These are phyloP conservation scores for Rallus crepitans DNA, from an alignment of 2,797 vertebrate species.

Conservation along the genomic window DNA sequence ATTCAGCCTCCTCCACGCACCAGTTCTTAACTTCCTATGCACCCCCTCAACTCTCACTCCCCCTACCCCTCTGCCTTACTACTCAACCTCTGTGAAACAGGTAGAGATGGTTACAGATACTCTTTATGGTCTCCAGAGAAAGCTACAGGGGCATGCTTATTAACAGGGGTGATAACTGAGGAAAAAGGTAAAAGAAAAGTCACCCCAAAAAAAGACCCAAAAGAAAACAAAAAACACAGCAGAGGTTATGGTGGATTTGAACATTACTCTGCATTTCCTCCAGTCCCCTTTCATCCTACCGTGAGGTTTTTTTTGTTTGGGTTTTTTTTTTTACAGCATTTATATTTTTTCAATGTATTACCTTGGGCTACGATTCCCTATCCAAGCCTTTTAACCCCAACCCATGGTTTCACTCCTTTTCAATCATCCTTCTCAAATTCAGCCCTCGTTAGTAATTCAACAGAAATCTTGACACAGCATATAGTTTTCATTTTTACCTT, in stretches of 20 bases:
- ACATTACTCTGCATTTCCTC: background rate
- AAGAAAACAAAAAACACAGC: background rate
- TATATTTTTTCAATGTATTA: background rate
- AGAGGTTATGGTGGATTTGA: background rate
- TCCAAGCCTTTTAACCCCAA: background rate
- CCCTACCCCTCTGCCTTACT: background rate
- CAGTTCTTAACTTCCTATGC: background rate
- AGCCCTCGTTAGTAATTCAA: background rate
- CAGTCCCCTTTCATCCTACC: background rate
- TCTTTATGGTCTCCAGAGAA: background rate
- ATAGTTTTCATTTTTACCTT: background rate
- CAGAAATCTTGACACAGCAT: background rate
- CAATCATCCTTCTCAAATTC: background rate
- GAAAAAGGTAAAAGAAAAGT: background rate
- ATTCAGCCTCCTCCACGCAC: background rate
- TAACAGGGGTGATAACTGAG: background rate
- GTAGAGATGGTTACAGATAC: background rate
- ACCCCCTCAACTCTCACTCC: background rate
- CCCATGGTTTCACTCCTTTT: background rate
- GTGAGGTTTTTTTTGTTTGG: no score
- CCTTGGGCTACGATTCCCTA: background rate
- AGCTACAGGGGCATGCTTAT: background rate
- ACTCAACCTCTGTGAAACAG: background rate
- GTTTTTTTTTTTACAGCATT: background rate
- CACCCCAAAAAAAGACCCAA: rapidly evolving